A percentile compares a stretch with the other conserved stretches of the same genome.
Conservation (phyloP, 2,113 vertebrate genomes). For the Micronisus gabar region DNA sequence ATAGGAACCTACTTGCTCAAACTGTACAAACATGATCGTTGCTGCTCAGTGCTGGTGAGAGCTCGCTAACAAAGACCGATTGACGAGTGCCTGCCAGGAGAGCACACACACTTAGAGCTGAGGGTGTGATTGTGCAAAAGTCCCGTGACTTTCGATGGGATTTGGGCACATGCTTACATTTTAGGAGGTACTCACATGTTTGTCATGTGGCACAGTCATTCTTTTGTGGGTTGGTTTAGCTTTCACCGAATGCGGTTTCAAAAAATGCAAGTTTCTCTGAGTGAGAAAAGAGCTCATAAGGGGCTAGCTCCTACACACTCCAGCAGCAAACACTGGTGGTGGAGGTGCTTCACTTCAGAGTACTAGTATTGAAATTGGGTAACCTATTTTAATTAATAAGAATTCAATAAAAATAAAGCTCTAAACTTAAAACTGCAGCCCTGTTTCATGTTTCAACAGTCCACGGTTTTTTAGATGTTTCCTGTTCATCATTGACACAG, state of each 20-base stretch:
- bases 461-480: neutral
- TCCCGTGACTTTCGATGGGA: neutral
- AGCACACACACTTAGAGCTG: accelerated
- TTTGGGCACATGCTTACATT: neutral
- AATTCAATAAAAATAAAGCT: neutral
- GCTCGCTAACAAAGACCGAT: accelerated
- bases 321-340: neutral
- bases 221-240: neutral
- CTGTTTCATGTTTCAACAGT: accelerated
- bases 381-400: neutral
- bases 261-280: neutral
- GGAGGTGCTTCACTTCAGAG: neutral
- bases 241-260: neutral
- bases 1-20: neutral
- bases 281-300: neutral
- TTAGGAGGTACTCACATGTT: neutral
- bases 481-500: accelerated
- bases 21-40: accelerated
- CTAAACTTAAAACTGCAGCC: neutral
- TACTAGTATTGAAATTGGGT: neutral
- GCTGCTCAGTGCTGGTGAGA: neutral
- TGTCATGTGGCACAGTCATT: neutral
- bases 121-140: neutral
- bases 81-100: neutral
- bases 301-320: neutral